Conservation (phyloP, 2,888 invertebrate species). For the Crematogaster levior region DNA sequence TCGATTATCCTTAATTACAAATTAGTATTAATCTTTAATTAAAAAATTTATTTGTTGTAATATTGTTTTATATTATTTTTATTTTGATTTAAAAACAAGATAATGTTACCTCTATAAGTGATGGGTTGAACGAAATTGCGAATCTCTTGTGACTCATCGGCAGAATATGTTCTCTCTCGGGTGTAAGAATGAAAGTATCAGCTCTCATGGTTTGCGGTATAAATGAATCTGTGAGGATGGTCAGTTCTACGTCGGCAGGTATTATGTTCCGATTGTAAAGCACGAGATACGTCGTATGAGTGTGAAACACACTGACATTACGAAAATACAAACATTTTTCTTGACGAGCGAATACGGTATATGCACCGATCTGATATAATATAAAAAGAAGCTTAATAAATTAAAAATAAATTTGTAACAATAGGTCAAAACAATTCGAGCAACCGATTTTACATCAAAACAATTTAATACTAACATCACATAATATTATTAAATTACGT, state of each 20-base stretch:
- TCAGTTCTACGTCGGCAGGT: conserved; percentile 77
- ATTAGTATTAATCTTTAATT: neutral
- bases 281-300: conserved; percentile 79
- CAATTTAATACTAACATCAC: too few relatives aligned
- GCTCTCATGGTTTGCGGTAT: conserved; percentile 68
- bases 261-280: conserved; percentile 85
- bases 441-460: too few relatives aligned
- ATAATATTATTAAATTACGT: too few relatives aligned
- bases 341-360: conserved; percentile 82
- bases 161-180: conserved; percentile 79
- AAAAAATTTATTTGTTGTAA: neutral
- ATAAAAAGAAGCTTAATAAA: too few relatives aligned
- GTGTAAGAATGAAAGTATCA: conserved; percentile 81
- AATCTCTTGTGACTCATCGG: conserved; percentile 82
- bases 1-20: too few relatives aligned
- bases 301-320: conserved; percentile 82
- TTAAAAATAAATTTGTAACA: too few relatives aligned
- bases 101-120: conserved; percentile 82
- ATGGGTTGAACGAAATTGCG: conserved; percentile 84
- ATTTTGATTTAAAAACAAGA: conserved; percentile 14
- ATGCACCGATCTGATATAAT: conserved; percentile 78
- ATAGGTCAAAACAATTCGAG: too few relatives aligned
- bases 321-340: conserved; percentile 84
- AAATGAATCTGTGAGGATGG: conserved; percentile 63
- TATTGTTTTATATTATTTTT: neutral